These are phyloP conservation scores for Uloborus plumipes DNA, from an alignment of 2,888 invertebrate species.

Conservation along the genomic window DNA sequence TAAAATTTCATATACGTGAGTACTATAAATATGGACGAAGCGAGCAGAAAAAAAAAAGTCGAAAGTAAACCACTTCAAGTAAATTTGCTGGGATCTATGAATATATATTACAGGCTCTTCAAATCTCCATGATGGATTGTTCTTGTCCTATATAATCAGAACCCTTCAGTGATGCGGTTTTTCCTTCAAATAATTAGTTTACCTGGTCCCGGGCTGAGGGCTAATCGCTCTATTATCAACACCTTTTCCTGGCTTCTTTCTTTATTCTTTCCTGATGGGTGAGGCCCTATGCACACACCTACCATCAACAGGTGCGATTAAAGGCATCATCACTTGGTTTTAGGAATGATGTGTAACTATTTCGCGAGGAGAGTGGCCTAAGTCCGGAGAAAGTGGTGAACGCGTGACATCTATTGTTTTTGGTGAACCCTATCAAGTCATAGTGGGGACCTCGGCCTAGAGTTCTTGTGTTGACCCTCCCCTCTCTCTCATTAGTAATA, in stretches of 20 bases:
- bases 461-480: no score
- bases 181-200: constrained; percentile 52
- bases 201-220: constrained; percentile 1
- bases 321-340: constrained; percentile 45
- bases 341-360: neutral
- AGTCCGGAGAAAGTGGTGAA: neutral
- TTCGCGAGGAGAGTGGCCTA: constrained; percentile 4
- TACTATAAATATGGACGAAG: neutral
- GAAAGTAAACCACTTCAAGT: neutral
- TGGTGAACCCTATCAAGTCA: no score
- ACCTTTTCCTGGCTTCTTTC: constrained; percentile 28
- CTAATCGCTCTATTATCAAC: constrained; percentile 62
- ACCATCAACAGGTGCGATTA: constrained; percentile 51
- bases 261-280: constrained; percentile 37
- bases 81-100: constrained; percentile 47
- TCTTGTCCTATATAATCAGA: constrained; percentile 37
- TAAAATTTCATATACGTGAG: constrained; percentile 14
- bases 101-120: constrained; percentile 51
- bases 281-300: constrained; percentile 47
- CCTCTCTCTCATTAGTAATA: no score
- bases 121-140: constrained; percentile 32
- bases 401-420: neutral
- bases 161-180: constrained; percentile 7
- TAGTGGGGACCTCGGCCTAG: no score
- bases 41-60: neutral